Evolutionary conservation across 1,140 invertebrate species (phyloP).

Genomic region (Probaryconus sp.): DNA sequence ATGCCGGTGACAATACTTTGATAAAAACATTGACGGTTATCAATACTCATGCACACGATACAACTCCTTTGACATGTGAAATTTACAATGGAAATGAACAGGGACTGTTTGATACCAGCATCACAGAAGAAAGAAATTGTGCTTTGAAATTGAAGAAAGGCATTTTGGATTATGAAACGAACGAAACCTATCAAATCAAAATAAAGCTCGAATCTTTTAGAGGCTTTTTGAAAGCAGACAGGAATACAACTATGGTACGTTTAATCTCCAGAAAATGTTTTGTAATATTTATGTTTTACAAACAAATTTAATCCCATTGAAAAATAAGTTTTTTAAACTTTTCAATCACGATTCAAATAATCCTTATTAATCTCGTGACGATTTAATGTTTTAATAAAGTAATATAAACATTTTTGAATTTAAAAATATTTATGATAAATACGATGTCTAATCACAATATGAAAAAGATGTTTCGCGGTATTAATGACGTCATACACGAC

Average conservation of each 20-base stretch:
- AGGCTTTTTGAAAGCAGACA: conserved; percentile 86
- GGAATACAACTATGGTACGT: conserved; percentile 82
- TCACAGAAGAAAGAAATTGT: conserved; percentile 88
- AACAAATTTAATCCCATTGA: not conserved
- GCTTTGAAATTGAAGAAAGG: conserved; percentile 84
- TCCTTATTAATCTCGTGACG: too few relatives aligned
- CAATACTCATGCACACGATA: conserved; percentile 82
- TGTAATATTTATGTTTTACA: conserved; percentile 8
- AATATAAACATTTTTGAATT: too few relatives aligned
- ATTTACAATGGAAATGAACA: conserved; percentile 85
- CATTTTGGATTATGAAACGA: conserved; percentile 86
- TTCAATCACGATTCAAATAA: too few relatives aligned
- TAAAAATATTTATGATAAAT: not conserved
- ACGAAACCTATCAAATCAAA: conserved; percentile 86
- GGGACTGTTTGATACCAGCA: conserved; percentile 83
- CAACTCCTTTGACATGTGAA: conserved; percentile 86
- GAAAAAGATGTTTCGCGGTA: not conserved
- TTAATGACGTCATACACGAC: conserved; percentile 6
- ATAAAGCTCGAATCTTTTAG: conserved; percentile 86
- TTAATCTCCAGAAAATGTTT: not conserved
- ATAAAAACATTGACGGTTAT: conserved; percentile 86
- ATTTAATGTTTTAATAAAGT: too few relatives aligned
- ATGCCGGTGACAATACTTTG: conserved; percentile 83
- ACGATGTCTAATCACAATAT: conserved; percentile 6
- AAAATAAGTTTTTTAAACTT: not conserved